Evolutionary conservation across 2,888 invertebrate genomes (phyloP).

Genomic region (Oligia fasciuncula): DNA sequence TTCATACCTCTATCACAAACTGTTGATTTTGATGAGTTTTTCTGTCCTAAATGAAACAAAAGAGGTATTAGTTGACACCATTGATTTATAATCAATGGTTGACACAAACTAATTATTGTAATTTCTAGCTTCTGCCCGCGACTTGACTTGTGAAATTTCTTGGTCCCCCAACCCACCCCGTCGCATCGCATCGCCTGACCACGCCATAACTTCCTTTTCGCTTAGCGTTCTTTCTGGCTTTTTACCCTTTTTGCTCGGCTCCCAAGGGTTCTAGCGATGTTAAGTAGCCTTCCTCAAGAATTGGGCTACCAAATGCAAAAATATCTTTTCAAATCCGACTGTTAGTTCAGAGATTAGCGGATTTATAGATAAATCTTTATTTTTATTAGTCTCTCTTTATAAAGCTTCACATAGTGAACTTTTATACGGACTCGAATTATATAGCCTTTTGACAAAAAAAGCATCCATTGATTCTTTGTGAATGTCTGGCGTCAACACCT

Average conservation of each 20-base stretch:
- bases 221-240: too few relatives aligned
- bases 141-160: too few relatives aligned
- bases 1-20: slow-evolving; percentile 68
- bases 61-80: background rate
- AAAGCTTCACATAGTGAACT: background rate
- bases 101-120: background rate
- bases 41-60: slow-evolving; percentile 66
- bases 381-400: background rate
- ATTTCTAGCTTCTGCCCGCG: too few relatives aligned
- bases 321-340: too few relatives aligned
- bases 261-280: too few relatives aligned
- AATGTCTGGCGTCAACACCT: background rate
- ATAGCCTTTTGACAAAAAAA: background rate
- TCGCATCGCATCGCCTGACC: too few relatives aligned
- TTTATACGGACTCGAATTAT: background rate
- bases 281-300: too few relatives aligned
- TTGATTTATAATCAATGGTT: background rate
- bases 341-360: too few relatives aligned
- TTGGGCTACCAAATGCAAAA: too few relatives aligned
- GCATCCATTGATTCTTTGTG: background rate
- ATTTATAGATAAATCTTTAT: background rate
- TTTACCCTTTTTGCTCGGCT: too few relatives aligned
- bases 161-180: too few relatives aligned
- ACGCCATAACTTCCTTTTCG: too few relatives aligned
- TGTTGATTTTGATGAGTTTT: slow-evolving; percentile 71